Evolutionary conservation across 2,113 vertebrate genomes (phyloP).

Genomic region (Oceanodroma tethys): DNA sequence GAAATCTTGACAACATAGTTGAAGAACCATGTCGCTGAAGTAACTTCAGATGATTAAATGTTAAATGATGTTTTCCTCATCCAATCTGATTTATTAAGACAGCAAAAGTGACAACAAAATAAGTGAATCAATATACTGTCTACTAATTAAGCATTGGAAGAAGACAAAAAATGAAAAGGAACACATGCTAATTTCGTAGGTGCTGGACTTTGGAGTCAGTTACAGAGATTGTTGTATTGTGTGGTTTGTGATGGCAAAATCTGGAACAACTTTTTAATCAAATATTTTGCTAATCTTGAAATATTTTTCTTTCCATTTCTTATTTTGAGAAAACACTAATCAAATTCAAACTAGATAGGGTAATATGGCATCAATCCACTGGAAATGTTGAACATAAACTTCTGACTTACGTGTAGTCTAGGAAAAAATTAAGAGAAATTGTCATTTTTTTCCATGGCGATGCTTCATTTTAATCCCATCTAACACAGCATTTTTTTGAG

Average conservation of each 20-base stretch:
- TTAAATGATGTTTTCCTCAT: constrained; percentile 34
- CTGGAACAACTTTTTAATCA: not conserved
- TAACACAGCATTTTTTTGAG: not conserved
- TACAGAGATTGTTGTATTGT: not conserved
- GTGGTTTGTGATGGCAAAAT: not conserved
- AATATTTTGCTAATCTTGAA: not conserved
- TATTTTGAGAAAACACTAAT: not conserved
- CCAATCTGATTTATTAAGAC: constrained; percentile 45
- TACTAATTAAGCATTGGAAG: constrained; percentile 44
- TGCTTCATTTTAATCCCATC: not conserved
- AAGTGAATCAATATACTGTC: constrained; percentile 38
- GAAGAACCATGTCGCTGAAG: not conserved
- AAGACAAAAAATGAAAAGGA: constrained; percentile 40
- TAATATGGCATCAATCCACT: not conserved
- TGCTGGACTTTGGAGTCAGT: constrained; percentile 14
- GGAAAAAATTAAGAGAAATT: not conserved
- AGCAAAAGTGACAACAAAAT: constrained; percentile 44
- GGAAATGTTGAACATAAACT: not conserved
- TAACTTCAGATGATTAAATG: constrained; percentile 43
- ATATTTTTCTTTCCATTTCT: not conserved
- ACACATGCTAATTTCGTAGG: constrained; percentile 18
- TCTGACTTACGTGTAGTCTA: not conserved
- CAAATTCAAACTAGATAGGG: not conserved
- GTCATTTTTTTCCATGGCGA: not conserved
- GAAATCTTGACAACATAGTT: constrained; percentile 11